These are phyloP conservation scores for Venusia cambrica DNA, from an alignment of 2,888 invertebrate genomes.

Conservation along the genomic window DNA sequence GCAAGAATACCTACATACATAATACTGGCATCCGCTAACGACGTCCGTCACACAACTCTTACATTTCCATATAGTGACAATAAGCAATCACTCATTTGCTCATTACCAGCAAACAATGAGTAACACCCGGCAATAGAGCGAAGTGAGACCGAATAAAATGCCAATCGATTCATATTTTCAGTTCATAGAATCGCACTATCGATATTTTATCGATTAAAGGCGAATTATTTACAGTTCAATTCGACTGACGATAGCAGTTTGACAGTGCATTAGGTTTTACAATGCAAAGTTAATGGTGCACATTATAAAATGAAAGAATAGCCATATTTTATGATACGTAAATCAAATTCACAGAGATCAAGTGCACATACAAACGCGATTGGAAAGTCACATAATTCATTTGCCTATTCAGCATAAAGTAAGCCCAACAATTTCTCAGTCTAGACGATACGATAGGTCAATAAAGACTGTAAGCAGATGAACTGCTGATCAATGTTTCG, in stretches of 20 bases:
- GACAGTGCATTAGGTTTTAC: too few relatives aligned
- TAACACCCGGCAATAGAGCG: constrained; percentile 8
- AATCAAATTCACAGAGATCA: too few relatives aligned
- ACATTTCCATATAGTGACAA: constrained; percentile 43
- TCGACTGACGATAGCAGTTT: too few relatives aligned
- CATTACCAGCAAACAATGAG: constrained; percentile 1
- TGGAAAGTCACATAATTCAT: constrained; percentile 13
- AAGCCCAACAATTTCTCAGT: too few relatives aligned
- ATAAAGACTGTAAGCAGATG: constrained; percentile 58
- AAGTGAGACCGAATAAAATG: constrained; percentile 13
- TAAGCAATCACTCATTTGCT: constrained; percentile 28
- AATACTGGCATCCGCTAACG: constrained; percentile 37
- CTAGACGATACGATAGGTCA: constrained; percentile 52
- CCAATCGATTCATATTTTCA: constrained; percentile 7
- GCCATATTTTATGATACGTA: too few relatives aligned
- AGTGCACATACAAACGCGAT: too few relatives aligned
- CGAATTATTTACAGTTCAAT: too few relatives aligned
- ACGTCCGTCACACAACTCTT: constrained; percentile 35
- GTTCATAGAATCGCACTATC: too few relatives aligned
- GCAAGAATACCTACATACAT: constrained; percentile 33
- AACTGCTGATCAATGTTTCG: constrained; percentile 46
- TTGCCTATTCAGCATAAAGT: too few relatives aligned
- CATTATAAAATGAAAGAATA: too few relatives aligned
- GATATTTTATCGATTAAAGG: too few relatives aligned
- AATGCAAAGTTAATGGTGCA: too few relatives aligned